Evolutionary conservation across 2,797 vertebrate species (phyloP).

Genomic region (Spondyliosoma cantharus): DNA sequence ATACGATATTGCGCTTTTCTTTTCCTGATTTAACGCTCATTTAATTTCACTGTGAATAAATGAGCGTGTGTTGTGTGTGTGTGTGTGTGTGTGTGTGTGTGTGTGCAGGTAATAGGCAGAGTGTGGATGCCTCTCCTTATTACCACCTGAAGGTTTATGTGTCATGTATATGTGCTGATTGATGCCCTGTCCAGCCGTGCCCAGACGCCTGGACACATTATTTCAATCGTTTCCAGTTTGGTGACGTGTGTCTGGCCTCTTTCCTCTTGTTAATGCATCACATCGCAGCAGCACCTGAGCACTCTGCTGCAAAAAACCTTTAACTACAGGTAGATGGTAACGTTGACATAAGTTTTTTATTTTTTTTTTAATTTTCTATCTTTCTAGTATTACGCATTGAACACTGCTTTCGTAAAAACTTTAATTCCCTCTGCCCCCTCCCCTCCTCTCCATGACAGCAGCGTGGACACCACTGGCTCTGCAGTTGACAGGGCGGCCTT

Average conservation of each 20-base stretch:
- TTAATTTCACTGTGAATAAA: background rate
- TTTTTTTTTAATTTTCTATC: too few relatives aligned
- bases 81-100: background rate
- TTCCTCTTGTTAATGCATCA: constrained; percentile 42
- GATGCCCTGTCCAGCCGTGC: constrained; percentile 48
- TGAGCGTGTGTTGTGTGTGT: too few relatives aligned
- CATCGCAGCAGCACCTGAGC: constrained; percentile 27
- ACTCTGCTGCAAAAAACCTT: background rate
- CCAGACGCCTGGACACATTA: constrained; percentile 70
- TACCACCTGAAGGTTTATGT: constrained; percentile 20
- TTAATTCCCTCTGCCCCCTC: background rate
- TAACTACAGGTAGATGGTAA: background rate
- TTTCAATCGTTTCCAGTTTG: constrained; percentile 61
- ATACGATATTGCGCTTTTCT: background rate
- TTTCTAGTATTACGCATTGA: background rate
- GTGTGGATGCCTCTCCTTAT: background rate
- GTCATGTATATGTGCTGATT: constrained; percentile 33
- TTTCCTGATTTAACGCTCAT: background rate
- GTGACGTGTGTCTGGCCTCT: constrained; percentile 68
- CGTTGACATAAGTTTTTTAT: too few relatives aligned
- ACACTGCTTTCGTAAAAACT: constrained; percentile 16
- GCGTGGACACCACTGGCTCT: constrained; percentile 55
- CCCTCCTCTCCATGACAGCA: constrained; percentile 51
- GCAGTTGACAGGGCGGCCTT: constrained; percentile 52
- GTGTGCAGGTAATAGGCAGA: background rate